phyloP scores from a whole-genome alignment of 2,113 vertebrate species.

The Melanocharis versteri region DNA sequence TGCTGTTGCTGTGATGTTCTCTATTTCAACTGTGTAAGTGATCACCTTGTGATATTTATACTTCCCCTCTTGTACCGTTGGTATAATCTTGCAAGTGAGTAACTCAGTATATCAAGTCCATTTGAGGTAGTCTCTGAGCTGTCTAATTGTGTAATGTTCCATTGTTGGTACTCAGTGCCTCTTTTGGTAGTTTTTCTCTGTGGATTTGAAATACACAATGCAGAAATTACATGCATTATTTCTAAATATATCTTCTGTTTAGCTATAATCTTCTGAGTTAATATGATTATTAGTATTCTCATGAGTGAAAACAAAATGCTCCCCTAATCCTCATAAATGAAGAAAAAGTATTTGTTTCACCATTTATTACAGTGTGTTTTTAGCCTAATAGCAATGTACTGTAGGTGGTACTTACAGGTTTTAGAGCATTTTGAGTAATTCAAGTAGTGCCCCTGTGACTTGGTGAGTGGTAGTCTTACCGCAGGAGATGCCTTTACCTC shows the following conservation, averaged over 20 bases:
- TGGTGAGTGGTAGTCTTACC: background rate
- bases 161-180: background rate
- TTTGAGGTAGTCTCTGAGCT: background rate
- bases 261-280: constrained; percentile 4
- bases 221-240: constrained; percentile 6
- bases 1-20: background rate
- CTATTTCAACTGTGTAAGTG: background rate
- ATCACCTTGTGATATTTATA: background rate
- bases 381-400: background rate
- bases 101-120: background rate
- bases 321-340: constrained; percentile 16
- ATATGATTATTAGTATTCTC: background rate
- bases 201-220: constrained; percentile 9
- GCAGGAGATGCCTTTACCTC: background rate
- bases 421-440: background rate
- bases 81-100: background rate
- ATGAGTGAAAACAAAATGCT: background rate
- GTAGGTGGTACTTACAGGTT: background rate
- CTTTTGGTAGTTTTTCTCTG: background rate
- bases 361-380: background rate
- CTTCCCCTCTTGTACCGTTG: background rate
- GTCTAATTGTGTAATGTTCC: background rate
- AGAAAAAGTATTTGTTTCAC: background rate
- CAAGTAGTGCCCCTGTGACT: background rate
- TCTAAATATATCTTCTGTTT: constrained; percentile 16